A percentile compares a stretch with the other conserved stretches of the same genome.
These are phyloP conservation scores for Myotis pilosus DNA, from an alignment of 2,797 vertebrate genomes.

Conservation along the genomic window DNA sequence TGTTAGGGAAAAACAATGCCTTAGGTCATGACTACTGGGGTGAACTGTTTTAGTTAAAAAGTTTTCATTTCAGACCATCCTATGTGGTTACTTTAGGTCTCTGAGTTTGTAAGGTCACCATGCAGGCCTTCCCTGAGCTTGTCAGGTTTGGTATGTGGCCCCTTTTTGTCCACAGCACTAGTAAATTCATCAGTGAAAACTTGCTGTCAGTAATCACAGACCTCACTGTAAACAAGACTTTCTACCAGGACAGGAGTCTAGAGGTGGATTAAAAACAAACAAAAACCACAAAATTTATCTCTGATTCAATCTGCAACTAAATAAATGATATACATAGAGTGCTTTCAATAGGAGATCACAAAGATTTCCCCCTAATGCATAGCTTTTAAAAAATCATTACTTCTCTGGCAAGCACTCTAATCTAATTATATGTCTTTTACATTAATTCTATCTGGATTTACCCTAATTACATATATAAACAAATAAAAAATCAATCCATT, in stretches of 20 bases:
- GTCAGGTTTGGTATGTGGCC: neutral
- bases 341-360: conserved; percentile 51
- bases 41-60: neutral
- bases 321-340: conserved; percentile 23
- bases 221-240: neutral
- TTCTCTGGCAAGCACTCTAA: conserved; percentile 71
- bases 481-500: conserved; percentile 64
- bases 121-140: neutral
- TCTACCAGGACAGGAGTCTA: neutral
- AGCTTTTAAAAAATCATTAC: conserved; percentile 61
- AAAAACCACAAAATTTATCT: neutral
- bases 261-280: conserved; percentile 20
- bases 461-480: conserved; percentile 69
- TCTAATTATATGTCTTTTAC: conserved; percentile 70
- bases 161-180: neutral
- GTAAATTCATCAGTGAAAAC: neutral
- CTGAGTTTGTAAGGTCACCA: neutral
- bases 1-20: neutral
- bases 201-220: conserved; percentile 17
- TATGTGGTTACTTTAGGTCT: neutral
- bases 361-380: conserved; percentile 1
- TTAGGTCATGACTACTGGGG: neutral
- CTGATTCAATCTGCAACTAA: conserved; percentile 41
- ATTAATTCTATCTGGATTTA: conserved; percentile 65
- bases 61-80: neutral